phyloP scores from a whole-genome alignment of 2,113 vertebrate species.

The Cololabis saira region DNA sequence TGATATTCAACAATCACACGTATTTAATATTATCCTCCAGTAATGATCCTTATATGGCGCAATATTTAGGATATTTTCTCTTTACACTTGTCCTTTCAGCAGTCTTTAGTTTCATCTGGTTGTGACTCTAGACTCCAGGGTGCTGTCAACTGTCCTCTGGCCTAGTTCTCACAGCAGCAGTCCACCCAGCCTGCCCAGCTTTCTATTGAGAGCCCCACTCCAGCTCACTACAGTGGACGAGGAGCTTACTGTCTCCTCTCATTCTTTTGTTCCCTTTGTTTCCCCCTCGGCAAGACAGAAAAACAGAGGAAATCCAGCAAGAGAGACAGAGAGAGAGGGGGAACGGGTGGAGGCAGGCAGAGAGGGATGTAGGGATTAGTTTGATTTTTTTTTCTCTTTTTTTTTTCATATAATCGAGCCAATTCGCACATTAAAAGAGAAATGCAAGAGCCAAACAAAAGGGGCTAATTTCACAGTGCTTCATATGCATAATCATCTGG shows the following conservation, averaged over 20 bases:
- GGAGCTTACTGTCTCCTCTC: conserved; percentile 75
- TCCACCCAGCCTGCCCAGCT: conserved; percentile 51
- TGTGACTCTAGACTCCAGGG: conserved; percentile 48
- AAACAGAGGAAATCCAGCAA: conserved; percentile 74
- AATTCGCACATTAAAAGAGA: conserved; percentile 61
- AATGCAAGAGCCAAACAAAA: conserved; percentile 60
- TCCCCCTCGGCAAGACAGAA: conserved; percentile 72
- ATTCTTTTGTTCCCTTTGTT: conserved; percentile 77
- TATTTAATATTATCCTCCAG: neutral
- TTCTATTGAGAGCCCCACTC: conserved; percentile 65
- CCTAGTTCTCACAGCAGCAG: conserved; percentile 69
- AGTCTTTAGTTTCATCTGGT: conserved; percentile 45
- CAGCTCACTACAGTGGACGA: conserved; percentile 68
- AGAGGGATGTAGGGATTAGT: conserved; percentile 69
- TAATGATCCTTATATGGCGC: conserved; percentile 1
- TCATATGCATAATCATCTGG: conserved; percentile 40
- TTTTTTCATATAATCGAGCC: conserved; percentile 54
- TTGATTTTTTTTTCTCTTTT: conserved; percentile 48
- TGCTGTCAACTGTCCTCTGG: conserved; percentile 57
- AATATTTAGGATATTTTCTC: conserved; percentile 16
- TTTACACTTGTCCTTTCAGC: neutral
- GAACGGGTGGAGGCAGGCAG: conserved; percentile 54
- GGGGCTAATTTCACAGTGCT: conserved; percentile 59
- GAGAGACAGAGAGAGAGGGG: conserved; percentile 57
- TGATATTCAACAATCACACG: no score